Percentiles rank a stretch among this genome's conserved stretches.
These are phyloP conservation scores for Stenchaetothrips biformis DNA, from an alignment of 2,888 invertebrate genomes.

Conservation along the genomic window DNA sequence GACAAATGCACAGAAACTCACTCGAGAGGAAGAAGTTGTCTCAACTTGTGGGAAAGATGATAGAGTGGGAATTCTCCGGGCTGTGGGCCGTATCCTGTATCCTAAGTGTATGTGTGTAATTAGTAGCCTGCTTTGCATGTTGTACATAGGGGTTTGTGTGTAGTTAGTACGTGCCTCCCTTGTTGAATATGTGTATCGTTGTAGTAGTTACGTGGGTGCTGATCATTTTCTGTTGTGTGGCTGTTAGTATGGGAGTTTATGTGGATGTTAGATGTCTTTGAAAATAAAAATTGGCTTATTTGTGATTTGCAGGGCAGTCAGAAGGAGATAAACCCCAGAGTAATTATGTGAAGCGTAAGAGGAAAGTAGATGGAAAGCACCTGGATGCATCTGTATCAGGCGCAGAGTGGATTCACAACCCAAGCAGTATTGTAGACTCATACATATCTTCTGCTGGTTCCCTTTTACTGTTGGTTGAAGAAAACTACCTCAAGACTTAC, in stretches of 20 bases:
- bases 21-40: neutral
- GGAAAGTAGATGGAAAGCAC: slow-evolving; percentile 1
- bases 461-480: neutral
- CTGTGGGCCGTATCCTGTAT: neutral
- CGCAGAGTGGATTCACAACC: neutral
- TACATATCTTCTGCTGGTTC: neutral
- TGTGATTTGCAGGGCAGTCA: neutral
- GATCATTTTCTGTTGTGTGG: too few species aligned
- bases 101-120: neutral
- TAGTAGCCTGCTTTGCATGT: too few species aligned
- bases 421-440: neutral
- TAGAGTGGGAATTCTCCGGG: neutral
- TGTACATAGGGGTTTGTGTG: too few species aligned
- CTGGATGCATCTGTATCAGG: neutral
- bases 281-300: neutral
- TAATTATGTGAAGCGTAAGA: neutral
- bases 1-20: neutral
- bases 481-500: neutral
- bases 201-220: too few species aligned
- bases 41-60: slow-evolving; percentile 7
- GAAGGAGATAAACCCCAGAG: neutral
- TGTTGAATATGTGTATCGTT: too few species aligned
- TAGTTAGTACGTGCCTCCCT: too few species aligned
- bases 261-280: too few species aligned
- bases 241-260: too few species aligned